Conservation (phyloP, 2,797 vertebrate genomes). For the Oceanodroma leucorhoa region DNA sequence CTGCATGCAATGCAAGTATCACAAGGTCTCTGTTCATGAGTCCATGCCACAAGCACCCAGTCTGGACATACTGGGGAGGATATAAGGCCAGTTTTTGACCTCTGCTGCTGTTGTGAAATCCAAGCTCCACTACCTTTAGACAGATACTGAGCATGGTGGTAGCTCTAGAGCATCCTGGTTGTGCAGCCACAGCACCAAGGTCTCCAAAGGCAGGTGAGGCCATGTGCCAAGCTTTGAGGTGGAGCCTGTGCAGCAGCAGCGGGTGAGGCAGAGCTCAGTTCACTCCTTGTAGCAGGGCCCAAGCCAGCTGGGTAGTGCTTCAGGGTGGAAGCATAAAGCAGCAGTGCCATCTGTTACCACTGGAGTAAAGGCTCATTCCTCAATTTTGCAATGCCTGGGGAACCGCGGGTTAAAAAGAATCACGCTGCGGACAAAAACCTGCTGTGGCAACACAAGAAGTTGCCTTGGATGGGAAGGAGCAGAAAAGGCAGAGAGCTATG, state of each 20-base stretch:
- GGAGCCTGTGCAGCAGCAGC: not conserved
- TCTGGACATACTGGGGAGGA: not conserved
- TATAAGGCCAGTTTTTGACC: not conserved
- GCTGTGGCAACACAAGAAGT: not conserved
- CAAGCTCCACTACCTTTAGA: not conserved
- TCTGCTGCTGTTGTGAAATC: not conserved
- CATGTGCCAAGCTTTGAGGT: not conserved
- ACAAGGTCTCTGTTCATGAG: not conserved
- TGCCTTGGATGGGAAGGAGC: not conserved
- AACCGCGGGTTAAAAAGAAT: accelerated
- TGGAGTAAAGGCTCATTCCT: not conserved
- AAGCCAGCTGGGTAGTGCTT: not conserved
- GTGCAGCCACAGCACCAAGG: not conserved
- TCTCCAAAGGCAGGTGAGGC: not conserved
- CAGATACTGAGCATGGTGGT: not conserved
- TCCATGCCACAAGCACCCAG: not conserved
- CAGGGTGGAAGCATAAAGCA: not conserved
- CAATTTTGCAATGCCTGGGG: accelerated
- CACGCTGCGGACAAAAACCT: not conserved
- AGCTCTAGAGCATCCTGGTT: not conserved
- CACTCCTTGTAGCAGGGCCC: too few species aligned
- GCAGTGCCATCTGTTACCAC: not conserved
- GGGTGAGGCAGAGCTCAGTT: not conserved
- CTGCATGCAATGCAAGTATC: not conserved
- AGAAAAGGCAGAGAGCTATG: not conserved